Percentiles rank a stretch among this genome's conserved stretches.
Conservation (phyloP, 2,888 invertebrate species). For the Hemistola chrysoprasaria region DNA sequence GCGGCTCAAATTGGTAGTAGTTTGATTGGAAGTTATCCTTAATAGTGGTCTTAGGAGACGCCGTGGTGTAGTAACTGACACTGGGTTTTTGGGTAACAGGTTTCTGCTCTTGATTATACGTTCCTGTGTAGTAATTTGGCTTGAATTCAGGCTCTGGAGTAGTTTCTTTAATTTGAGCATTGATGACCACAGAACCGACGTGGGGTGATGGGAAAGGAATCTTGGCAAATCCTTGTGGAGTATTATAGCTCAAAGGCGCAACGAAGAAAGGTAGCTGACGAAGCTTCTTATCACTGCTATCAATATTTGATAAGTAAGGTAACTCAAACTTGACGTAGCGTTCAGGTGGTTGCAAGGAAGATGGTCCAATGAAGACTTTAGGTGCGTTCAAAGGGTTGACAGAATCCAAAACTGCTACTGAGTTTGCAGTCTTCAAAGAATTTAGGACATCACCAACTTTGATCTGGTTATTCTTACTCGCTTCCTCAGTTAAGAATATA, state of each 20-base stretch:
- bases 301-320: conserved; percentile 90
- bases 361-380: conserved; percentile 91
- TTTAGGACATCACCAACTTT: conserved; percentile 87
- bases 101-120: conserved; percentile 43
- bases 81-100: conserved; percentile 65
- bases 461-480: conserved; percentile 70
- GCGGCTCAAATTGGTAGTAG: conserved; percentile 72
- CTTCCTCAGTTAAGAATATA: conserved; percentile 86
- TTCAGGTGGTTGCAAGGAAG: conserved; percentile 85
- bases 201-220: conserved; percentile 93
- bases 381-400: conserved; percentile 86
- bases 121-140: conserved; percentile 28
- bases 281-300: conserved; percentile 87
- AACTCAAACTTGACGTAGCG: conserved; percentile 91
- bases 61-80: conserved; percentile 59
- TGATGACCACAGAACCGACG: conserved; percentile 92
- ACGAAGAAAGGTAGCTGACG: conserved; percentile 92
- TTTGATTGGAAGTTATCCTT: conserved; percentile 53
- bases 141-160: conserved; percentile 32
- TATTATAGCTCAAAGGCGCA: conserved; percentile 91
- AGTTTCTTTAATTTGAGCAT: conserved; percentile 69
- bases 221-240: conserved; percentile 92
- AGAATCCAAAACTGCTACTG: conserved; percentile 89
- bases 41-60: conserved; percentile 13
- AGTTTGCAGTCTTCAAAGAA: conserved; percentile 86